Percentiles rank a stretch among this genome's conserved stretches.
phyloP scores from a whole-genome alignment of 2,888 invertebrate species.

The Anagyrus pseudococci region DNA sequence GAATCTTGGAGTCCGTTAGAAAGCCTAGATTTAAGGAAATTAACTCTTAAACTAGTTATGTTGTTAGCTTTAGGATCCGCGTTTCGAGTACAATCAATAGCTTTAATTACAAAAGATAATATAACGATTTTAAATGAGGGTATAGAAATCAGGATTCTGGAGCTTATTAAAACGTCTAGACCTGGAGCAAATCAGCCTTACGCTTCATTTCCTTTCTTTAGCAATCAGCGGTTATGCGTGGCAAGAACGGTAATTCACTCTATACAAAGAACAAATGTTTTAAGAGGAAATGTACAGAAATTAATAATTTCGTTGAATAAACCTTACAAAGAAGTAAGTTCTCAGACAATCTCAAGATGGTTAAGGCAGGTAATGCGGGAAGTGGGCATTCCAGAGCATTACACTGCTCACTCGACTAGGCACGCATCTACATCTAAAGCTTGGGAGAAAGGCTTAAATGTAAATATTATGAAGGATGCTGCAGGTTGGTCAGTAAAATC shows the following conservation, averaged over 20 bases:
- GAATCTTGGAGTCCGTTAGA: neutral
- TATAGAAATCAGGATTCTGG: neutral
- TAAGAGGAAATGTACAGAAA: neutral
- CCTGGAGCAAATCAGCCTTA: neutral
- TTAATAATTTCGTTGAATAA: constrained; percentile 6
- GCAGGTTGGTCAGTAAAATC: constrained; percentile 20
- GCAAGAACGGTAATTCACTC: neutral
- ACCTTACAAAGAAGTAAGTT: constrained; percentile 11
- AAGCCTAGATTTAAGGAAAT: neutral
- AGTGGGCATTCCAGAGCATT: constrained; percentile 4
- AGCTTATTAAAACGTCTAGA: constrained; percentile 1
- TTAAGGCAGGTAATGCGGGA: constrained; percentile 9
- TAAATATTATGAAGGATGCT: constrained; percentile 18
- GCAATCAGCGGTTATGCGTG: neutral
- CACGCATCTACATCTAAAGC: constrained; percentile 26
- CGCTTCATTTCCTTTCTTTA: neutral
- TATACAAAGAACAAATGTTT: neutral
- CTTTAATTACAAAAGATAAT: neutral
- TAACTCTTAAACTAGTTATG: constrained; percentile 17
- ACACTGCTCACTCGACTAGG: constrained; percentile 17
- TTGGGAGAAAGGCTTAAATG: constrained; percentile 5
- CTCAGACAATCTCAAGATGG: constrained; percentile 20
- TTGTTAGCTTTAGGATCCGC: constrained; percentile 22
- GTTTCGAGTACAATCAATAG: constrained; percentile 16
- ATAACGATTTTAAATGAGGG: neutral